Evolutionary conservation across 2,888 invertebrate species (phyloP).

Genomic region (Parnassius smintheus): DNA sequence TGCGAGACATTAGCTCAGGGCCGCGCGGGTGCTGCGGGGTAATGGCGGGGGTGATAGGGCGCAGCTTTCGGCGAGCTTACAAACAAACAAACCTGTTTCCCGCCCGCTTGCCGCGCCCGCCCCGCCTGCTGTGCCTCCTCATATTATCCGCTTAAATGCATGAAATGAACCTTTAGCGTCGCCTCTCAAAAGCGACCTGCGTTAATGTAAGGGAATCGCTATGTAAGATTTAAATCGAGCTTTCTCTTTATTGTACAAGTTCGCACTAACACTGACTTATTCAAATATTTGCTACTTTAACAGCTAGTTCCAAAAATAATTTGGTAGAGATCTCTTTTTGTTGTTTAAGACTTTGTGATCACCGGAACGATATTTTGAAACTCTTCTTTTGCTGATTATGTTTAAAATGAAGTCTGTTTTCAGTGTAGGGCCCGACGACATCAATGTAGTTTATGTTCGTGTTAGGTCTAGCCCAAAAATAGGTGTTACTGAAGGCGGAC

Average conservation of each 20-base stretch:
- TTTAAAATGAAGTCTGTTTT: no score
- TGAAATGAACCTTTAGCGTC: constrained; percentile 48
- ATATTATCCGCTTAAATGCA: constrained; percentile 46
- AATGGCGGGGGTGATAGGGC: constrained; percentile 29
- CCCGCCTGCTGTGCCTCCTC: constrained; percentile 37
- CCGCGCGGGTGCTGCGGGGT: constrained; percentile 17
- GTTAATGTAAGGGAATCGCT: constrained; percentile 5
- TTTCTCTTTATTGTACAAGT: background rate
- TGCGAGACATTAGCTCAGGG: constrained; percentile 14
- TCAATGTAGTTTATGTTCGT: constrained; percentile 2
- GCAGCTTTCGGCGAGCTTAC: constrained; percentile 60
- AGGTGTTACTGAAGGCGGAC: constrained; percentile 37
- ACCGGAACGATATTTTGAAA: no score
- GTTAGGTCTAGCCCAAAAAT: constrained; percentile 41
- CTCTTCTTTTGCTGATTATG: no score
- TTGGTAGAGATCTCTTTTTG: no score
- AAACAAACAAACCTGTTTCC: constrained; percentile 70
- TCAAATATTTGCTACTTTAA: no score
- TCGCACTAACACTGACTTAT: no score
- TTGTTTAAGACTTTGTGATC: no score
- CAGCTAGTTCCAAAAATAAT: no score
- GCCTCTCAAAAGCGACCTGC: constrained; percentile 25
- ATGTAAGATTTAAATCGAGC: constrained; percentile 1
- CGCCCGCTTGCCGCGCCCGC: constrained; percentile 31
- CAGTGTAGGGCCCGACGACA: background rate